Base-by-base conservation (phyloP, 2,797 vertebrate species). In the Novumbra hubbsi region DNA sequence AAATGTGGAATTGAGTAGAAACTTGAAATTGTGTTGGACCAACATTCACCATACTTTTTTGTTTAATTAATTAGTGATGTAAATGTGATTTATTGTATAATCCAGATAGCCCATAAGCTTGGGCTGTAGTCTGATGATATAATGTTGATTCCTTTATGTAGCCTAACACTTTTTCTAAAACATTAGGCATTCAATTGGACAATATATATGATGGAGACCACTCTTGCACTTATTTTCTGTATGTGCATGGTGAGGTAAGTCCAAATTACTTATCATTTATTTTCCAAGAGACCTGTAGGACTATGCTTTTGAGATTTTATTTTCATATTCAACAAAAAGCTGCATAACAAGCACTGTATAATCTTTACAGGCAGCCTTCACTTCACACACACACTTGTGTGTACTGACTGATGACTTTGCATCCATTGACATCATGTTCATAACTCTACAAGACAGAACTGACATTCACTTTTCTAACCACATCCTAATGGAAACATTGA, bases 51-150 rank as follows among this genome's bases (percentile, higher is more conserved):
- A 11, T 41, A 24, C 0, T 38, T 14, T 45, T 68, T 0, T 15
- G 66, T 68, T 41, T 24, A 32, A 19, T 17, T 65, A 19, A 65
- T 32, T 17, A 7, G 17, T 64, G 14, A 64, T 32, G 30, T 64
- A 64, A 28, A 24, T 60, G 24, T 32, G 34, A 34, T 32, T 34
- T 16, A 7, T 65, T 65, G 16, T 65, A 32, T 30, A 15, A 28
- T 63, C 60, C 28, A 30, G 34, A 30, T 69, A 27, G 57, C 81
- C 72, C 14, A 55, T 49, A 66, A 66, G 41, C 49, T 49, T n/a
- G 5, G 70, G 41, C 41, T 72, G 48, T 19, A 71, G 79, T 80
- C 76, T 85, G 62, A 89, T 74, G 79, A 85, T 82, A 71, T 72
- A 30, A 80, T 41, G n/a, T 12, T 81, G 73, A 81, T 81, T 21